These are phyloP conservation scores for Lepidocolaptes lacrymiger DNA, from an alignment of 2,797 vertebrate species.

Conservation along the genomic window DNA sequence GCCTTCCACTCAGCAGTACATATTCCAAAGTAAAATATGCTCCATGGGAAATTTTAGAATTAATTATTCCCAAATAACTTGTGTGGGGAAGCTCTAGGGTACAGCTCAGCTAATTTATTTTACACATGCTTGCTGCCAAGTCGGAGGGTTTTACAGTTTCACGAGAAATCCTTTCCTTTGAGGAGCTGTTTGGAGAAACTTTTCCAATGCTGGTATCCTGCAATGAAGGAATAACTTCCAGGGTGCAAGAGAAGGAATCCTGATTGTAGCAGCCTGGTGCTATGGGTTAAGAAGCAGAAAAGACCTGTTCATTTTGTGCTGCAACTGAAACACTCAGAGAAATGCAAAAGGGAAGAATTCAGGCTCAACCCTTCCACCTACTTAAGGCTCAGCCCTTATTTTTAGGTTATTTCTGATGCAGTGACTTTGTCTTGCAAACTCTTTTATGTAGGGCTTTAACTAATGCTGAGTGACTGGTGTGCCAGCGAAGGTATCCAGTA, in stretches of 20 bases:
- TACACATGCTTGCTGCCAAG: neutral
- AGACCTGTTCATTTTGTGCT: neutral
- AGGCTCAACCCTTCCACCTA: neutral
- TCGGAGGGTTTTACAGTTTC: neutral
- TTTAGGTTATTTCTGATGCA: slow-evolving; percentile 67
- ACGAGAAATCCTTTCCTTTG: neutral
- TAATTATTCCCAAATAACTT: neutral
- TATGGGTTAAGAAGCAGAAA: neutral
- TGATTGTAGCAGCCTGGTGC: neutral
- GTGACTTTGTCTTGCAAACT: slow-evolving; percentile 67
- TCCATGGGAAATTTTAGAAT: neutral
- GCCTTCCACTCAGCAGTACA: neutral
- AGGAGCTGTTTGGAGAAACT: neutral
- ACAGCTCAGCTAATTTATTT: neutral
- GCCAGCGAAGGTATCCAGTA: slow-evolving; percentile 69
- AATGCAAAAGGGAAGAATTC: neutral
- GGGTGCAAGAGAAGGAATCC: neutral
- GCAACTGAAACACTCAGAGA: neutral
- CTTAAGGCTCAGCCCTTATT: slow-evolving; percentile 43
- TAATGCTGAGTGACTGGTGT: slow-evolving; percentile 60
- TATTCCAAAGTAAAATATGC: neutral
- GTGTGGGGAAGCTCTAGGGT: neutral
- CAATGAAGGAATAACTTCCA: neutral
- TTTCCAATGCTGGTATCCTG: neutral
- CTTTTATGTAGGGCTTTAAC: slow-evolving; percentile 53